Base-by-base conservation (phyloP, 64 coral and sea anemone species). In the Montipora foliosa region DNA sequence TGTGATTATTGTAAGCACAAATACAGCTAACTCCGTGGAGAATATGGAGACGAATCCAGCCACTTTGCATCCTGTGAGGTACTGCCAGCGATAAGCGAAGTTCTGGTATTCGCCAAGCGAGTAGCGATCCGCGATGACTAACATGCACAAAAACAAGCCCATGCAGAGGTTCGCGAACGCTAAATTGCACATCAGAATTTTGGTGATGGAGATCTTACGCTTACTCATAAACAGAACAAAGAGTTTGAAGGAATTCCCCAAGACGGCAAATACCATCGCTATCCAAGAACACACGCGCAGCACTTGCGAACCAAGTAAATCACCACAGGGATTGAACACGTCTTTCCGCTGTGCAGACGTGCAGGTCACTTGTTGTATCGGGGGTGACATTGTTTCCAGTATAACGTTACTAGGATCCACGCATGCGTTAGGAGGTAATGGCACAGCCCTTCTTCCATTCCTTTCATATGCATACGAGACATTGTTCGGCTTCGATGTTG, bases 161-260 rank as follows among this genome's bases (percentile, higher is more conserved):
- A 95, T 98, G 44, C 89, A 98, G 0, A 98, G 82, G 58, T 98
- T 98, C 11, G 96, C 93, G n/a, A 98, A 79, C 12, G 96, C 94
- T 47, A 98, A 44, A 77, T 92, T 98, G 75, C 93, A 98, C 93
- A 98, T 95, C 21, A 98, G 53, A 25, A 95, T 53, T 44, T 67
- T 92, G 13, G 77, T 16, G 16, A 87, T 93, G 1, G 74, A 80
- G 16, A 85, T 85, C 11, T 90, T 93, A 6, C 96, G 73, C 48
- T 53, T 89, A 67, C 88, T 95, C 59, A 70, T 89, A 5, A 90
- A 50, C 19, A 90, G 87, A 9, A 98, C 93, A 8, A 98, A 5
- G 9, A 98, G 66, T 9, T 90, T 91, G 11, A 98, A 16, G 0
- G 78, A 69, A 44, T 98, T 98, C 11, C 96, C 96, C 0, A 98